Evolutionary conservation across 2,888 invertebrate species (phyloP).

Genomic region (Venusia cambrica): DNA sequence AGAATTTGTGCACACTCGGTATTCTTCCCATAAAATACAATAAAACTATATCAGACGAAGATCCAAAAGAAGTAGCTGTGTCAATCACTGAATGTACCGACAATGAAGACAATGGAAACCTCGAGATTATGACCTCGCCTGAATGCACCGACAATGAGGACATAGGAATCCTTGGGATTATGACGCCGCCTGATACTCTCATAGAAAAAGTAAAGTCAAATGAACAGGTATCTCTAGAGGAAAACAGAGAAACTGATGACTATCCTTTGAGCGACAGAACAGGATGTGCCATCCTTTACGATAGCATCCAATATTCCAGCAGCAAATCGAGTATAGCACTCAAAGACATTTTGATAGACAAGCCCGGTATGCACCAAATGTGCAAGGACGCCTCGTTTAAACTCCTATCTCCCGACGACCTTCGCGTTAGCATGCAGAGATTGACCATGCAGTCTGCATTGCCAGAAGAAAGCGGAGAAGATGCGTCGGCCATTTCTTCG

Average conservation of each 20-base stretch:
- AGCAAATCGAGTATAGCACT: constrained; percentile 31
- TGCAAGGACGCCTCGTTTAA: constrained; percentile 32
- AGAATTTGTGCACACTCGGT: constrained; percentile 27
- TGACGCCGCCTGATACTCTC: constrained; percentile 2
- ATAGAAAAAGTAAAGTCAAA: constrained; percentile 10
- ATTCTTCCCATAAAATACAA: constrained; percentile 32
- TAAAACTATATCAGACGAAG: background rate
- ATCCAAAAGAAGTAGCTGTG: constrained; percentile 9
- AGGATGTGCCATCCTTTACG: constrained; percentile 10
- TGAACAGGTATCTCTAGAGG: constrained; percentile 10
- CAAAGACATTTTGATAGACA: constrained; percentile 24
- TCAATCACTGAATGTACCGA: constrained; percentile 10
- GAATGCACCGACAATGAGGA: constrained; percentile 7
- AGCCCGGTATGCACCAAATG: constrained; percentile 20
- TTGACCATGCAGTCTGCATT: constrained; percentile 46
- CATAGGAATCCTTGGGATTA: background rate
- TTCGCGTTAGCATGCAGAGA: constrained; percentile 47
- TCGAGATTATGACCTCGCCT: constrained; percentile 3
- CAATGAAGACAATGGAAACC: background rate
- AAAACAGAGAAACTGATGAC: constrained; percentile 18
- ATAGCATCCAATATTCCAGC: constrained; percentile 26
- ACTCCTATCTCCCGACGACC: constrained; percentile 42
- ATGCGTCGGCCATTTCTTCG: constrained; percentile 25
- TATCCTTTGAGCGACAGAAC: constrained; percentile 23
- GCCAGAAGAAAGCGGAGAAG: constrained; percentile 53